phyloP scores from a whole-genome alignment of 2,797 vertebrate genomes.

The Macroramphosus scolopax region DNA sequence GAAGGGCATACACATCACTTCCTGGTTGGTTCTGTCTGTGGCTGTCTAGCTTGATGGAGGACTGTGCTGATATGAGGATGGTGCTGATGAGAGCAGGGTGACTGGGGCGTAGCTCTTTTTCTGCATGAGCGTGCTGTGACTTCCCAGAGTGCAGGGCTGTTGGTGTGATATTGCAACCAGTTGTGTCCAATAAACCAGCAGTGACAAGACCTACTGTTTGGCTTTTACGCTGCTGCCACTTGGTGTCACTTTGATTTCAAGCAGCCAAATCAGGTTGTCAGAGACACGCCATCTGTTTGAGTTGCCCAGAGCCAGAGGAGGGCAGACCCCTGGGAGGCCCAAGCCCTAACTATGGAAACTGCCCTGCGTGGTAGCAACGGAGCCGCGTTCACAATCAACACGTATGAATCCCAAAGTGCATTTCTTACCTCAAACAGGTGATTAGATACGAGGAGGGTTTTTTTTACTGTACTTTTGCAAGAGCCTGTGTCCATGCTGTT shows the following conservation, averaged over 20 bases:
- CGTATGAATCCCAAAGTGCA: too few relatives aligned
- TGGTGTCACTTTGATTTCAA: slow-evolving; percentile 28
- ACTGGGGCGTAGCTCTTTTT: slow-evolving; percentile 54
- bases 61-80: slow-evolving; percentile 41
- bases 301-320: slow-evolving; percentile 7
- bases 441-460: too few relatives aligned
- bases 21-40: slow-evolving; percentile 16
- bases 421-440: too few relatives aligned
- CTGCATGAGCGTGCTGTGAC: slow-evolving; percentile 37
- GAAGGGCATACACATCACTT: slow-evolving; percentile 35
- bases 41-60: slow-evolving; percentile 43
- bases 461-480: too few relatives aligned
- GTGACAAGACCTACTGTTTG: too few relatives aligned
- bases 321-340: slow-evolving; percentile 9
- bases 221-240: neutral
- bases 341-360: slow-evolving; percentile 24
- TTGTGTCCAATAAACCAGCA: slow-evolving; percentile 27
- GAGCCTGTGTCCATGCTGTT: too few relatives aligned
- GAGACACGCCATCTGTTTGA: slow-evolving; percentile 38
- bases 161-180: slow-evolving; percentile 21
- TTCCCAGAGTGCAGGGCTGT: slow-evolving; percentile 13
- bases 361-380: slow-evolving; percentile 4
- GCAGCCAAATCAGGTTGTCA: slow-evolving; percentile 1
- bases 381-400: too few relatives aligned
- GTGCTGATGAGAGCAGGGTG: slow-evolving; percentile 66